phyloP scores from a whole-genome alignment of 2,113 vertebrate species.

The Platichthys flesus region DNA sequence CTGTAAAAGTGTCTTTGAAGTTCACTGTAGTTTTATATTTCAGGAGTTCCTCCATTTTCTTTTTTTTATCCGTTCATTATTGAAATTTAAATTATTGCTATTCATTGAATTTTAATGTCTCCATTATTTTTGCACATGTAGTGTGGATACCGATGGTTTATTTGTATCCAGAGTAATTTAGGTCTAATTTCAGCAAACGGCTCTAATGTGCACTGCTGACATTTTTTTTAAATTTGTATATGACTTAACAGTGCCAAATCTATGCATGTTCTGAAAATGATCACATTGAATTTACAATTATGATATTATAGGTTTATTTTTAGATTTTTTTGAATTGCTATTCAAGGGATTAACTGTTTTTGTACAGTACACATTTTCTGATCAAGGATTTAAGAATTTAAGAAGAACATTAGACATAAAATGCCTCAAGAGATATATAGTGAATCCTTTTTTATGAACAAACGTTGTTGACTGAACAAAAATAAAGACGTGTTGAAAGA shows the following conservation, averaged over 20 bases:
- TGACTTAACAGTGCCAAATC: slow-evolving; percentile 39
- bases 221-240: not conserved
- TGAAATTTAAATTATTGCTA: slow-evolving; percentile 60
- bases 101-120: slow-evolving; percentile 36
- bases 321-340: slow-evolving; percentile 33
- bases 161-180: slow-evolving; percentile 44
- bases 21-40: slow-evolving; percentile 47
- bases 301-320: slow-evolving; percentile 35
- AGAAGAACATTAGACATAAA: slow-evolving; percentile 51
- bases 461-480: slow-evolving; percentile 62
- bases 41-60: slow-evolving; percentile 30
- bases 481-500: slow-evolving; percentile 63
- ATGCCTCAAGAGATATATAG: slow-evolving; percentile 50
- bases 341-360: slow-evolving; percentile 53
- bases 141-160: slow-evolving; percentile 44
- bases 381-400: slow-evolving; percentile 47
- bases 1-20: slow-evolving; percentile 36
- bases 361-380: slow-evolving; percentile 49
- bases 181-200: slow-evolving; percentile 8
- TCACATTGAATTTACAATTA: slow-evolving; percentile 31
- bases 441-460: slow-evolving; percentile 56
- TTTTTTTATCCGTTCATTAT: slow-evolving; percentile 43
- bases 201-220: slow-evolving; percentile 21
- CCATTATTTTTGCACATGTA: slow-evolving; percentile 46
- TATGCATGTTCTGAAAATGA: slow-evolving; percentile 50